These are phyloP conservation scores for Papilio polytes DNA, from an alignment of 1,140 invertebrate genomes.

Conservation along the genomic window DNA sequence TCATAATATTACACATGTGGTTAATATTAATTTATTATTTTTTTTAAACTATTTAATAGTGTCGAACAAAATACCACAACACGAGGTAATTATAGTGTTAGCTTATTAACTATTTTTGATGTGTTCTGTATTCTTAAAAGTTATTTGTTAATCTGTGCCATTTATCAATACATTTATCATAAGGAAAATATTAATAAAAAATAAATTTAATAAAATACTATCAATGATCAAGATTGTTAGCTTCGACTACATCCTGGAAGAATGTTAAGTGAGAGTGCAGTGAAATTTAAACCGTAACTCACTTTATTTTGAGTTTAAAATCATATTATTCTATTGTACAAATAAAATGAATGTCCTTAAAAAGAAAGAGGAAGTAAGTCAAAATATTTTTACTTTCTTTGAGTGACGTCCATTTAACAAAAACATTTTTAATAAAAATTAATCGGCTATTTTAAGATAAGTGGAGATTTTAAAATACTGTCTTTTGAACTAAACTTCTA, in stretches of 20 bases:
- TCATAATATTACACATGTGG: too few relatives aligned
- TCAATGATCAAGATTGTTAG: constrained; percentile 20
- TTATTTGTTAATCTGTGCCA: too few relatives aligned
- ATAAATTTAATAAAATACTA: constrained; percentile 1
- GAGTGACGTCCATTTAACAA: constrained; percentile 21
- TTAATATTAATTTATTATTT: too few relatives aligned
- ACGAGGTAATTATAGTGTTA: too few relatives aligned
- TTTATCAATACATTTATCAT: too few relatives aligned
- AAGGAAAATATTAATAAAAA: too few relatives aligned
- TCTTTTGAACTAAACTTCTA: too few relatives aligned
- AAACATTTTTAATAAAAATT: constrained; percentile 2
- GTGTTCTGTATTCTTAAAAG: too few relatives aligned
- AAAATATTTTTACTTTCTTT: constrained; percentile 22
- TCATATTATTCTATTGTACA: not conserved
- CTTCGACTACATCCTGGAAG: not conserved
- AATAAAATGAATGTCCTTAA: constrained; percentile 23
- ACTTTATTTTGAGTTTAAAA: not conserved
- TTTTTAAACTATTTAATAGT: too few relatives aligned
- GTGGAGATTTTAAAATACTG: not conserved
- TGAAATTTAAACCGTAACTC: constrained; percentile 5
- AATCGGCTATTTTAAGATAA: not conserved
- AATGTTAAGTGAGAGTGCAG: not conserved
- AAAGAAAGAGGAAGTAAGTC: constrained; percentile 25
- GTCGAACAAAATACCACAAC: too few relatives aligned
- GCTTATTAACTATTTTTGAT: too few relatives aligned